Base-by-base conservation (phyloP, 1,140 invertebrate species). In the Trialeurodes vaporariorum region DNA sequence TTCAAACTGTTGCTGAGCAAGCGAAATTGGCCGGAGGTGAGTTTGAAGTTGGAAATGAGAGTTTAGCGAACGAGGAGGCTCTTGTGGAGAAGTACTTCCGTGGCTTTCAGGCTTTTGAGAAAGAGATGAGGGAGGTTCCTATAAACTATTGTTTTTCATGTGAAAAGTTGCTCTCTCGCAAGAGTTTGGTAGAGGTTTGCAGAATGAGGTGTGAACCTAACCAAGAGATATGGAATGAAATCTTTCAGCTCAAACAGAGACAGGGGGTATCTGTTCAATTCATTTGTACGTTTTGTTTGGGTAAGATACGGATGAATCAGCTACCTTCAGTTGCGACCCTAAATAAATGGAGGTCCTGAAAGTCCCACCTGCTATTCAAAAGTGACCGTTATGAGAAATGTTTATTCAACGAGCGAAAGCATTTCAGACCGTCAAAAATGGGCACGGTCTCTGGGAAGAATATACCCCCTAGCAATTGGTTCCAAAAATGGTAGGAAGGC, bases 351-450 rank as follows among this genome's bases (percentile, higher is more conserved):
- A 66, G 27, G 34, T 66, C 22, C 25, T n/a, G 27, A 40, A 66
- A 21, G 40, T 60, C 13, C 71, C 72, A 34, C 2, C 68, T 22
- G 70, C 67, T 65, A 65, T 76, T 61, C 2, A 25, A 27, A 24
- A 17, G 23, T 68, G 74, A 59, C 74, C 75, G 70, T 64, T 70
- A 23, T 72, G 69, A 61, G 73, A 75, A 69, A 70, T 73, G 2
- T 68, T 75, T 64, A 75, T 76, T 61, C 73, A 78, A 69, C 64
- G 73, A 72, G 76, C 73, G 17, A 76, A 76, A 72, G 74, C 75
- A 23, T 76, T 76, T 69, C 73, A 76, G n/a, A n/a, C n/a, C n/a
- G n/a, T n/a, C n/a, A n/a, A n/a, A n/a, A n/a, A n/a, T n/a, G n/a
- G 73, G 68, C 68, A 13, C 75, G 11, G 72, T 75, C 12, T 75